Percentiles rank a stretch among this genome's conserved stretches.
These are phyloP conservation scores for Leptoclinus maculatus DNA, from an alignment of 2,797 vertebrate species.

Conservation along the genomic window DNA sequence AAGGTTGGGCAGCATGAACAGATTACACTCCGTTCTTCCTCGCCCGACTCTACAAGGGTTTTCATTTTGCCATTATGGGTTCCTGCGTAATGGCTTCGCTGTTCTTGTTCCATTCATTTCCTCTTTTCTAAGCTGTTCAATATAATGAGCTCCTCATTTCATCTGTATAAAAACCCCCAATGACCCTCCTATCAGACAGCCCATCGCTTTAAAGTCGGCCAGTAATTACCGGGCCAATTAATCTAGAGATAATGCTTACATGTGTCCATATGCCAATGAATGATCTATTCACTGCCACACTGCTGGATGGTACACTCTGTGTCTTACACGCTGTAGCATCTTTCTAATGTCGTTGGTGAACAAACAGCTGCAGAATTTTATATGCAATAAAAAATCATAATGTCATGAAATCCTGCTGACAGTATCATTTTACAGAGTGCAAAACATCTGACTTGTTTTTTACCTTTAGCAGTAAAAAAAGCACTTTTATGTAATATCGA, in stretches of 20 bases:
- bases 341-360: not conserved
- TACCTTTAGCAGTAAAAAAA: not conserved
- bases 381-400: not conserved
- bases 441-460: not conserved
- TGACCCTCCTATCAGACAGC: slow-evolving; percentile 34
- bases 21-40: slow-evolving; percentile 43
- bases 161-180: slow-evolving; percentile 11
- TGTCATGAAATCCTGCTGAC: slow-evolving; percentile 3
- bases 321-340: not conserved
- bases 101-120: slow-evolving; percentile 33
- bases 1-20: slow-evolving; percentile 38
- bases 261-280: slow-evolving; percentile 18
- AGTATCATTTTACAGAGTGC: not conserved
- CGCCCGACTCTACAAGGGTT: slow-evolving; percentile 38
- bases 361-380: not conserved
- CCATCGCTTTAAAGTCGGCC: slow-evolving; percentile 19
- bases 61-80: slow-evolving; percentile 38
- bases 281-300: not conserved
- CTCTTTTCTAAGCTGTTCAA: slow-evolving; percentile 20
- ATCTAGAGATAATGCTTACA: slow-evolving; percentile 17
- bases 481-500: not conserved
- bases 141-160: slow-evolving; percentile 14
- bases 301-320: not conserved
- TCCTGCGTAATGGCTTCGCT: slow-evolving; percentile 24
- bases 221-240: slow-evolving; percentile 22